These are phyloP conservation scores for Philotrypesis tridentata DNA, from an alignment of 1,140 invertebrate species.

Conservation along the genomic window DNA sequence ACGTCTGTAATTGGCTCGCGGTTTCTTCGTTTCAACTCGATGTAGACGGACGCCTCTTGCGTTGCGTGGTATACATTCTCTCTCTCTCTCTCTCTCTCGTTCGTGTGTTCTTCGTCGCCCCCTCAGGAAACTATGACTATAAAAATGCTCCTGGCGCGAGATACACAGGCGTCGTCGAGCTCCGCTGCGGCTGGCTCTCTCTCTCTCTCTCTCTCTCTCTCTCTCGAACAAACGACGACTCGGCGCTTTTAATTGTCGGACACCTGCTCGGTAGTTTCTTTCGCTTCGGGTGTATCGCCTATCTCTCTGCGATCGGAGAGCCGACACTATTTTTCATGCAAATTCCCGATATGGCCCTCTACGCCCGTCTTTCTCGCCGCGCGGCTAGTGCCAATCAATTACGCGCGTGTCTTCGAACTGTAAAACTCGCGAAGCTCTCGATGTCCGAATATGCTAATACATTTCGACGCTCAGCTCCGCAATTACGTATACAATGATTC, in stretches of 20 bases:
- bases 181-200: background rate
- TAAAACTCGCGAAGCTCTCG: background rate
- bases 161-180: background rate
- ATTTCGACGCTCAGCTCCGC: background rate
- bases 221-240: constrained; percentile 24
- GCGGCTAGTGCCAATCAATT: constrained; percentile 13
- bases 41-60: constrained; percentile 30
- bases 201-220: too few species aligned
- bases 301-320: background rate
- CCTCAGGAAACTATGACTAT: constrained; percentile 48
- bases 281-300: background rate
- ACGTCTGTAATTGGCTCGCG: constrained; percentile 48
- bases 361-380: too few species aligned
- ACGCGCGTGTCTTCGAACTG: background rate
- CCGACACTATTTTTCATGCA: constrained; percentile 22
- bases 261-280: constrained; percentile 33
- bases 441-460: background rate
- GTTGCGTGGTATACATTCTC: background rate
- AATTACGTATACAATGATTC: background rate
- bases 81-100: too few species aligned
- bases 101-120: constrained; percentile 21
- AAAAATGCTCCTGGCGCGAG: constrained; percentile 39
- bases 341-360: background rate
- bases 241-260: constrained; percentile 30
- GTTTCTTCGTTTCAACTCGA: constrained; percentile 41